Conservation (phyloP, 2,888 invertebrate species). For the Mantis religiosa region DNA sequence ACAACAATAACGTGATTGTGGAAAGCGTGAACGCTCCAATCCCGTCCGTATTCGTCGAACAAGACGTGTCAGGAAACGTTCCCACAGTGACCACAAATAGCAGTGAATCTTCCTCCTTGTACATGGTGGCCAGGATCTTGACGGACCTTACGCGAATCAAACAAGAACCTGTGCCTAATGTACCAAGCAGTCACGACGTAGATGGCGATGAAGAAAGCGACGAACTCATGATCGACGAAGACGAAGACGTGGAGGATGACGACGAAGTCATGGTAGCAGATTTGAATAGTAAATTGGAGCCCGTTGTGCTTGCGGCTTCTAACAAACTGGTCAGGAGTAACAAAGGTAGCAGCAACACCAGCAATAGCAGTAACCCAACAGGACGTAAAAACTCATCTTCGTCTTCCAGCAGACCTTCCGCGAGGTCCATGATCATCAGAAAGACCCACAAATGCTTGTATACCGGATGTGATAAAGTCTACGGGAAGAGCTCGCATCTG, state of each 20-base stretch:
- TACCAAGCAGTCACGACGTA: conserved; percentile 42
- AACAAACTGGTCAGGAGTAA: background rate
- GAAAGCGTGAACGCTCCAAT: conserved; percentile 29
- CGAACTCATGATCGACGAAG: conserved; percentile 31
- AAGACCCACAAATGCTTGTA: conserved; percentile 58
- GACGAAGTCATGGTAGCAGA: background rate
- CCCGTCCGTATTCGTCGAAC: conserved; percentile 26
- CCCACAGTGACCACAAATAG: conserved; percentile 8
- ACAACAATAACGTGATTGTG: conserved; percentile 24
- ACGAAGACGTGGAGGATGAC: conserved; percentile 3
- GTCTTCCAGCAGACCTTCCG: conserved; percentile 29
- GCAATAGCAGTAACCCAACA: background rate
- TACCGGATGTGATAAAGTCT: conserved; percentile 57
- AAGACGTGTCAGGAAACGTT: conserved; percentile 4
- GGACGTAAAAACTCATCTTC: conserved; percentile 23
- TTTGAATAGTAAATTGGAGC: background rate
- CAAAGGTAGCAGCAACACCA: background rate
- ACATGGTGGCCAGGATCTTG: conserved; percentile 57
- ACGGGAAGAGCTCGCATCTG: conserved; percentile 62
- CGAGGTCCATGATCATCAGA: conserved; percentile 36
- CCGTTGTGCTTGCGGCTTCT: conserved; percentile 29
- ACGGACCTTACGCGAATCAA: conserved; percentile 56
- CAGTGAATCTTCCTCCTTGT: conserved; percentile 42
- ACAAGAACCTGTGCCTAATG: conserved; percentile 54
- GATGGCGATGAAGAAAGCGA: conserved; percentile 5